These are phyloP conservation scores for Oreochromis aureus DNA, from an alignment of 2,113 vertebrate genomes.

Conservation along the genomic window DNA sequence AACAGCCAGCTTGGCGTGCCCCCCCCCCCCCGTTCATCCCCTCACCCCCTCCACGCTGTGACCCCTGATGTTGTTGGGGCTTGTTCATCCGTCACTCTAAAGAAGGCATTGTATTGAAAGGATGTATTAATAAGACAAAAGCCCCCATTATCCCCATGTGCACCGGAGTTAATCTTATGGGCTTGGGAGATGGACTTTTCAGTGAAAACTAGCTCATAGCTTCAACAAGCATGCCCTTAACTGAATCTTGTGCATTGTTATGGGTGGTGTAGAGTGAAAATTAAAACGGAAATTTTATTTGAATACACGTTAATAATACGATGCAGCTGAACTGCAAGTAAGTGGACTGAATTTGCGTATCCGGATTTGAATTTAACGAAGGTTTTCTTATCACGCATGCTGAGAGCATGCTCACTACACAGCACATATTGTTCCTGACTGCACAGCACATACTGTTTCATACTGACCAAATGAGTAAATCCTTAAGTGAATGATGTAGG, in stretches of 20 bases:
- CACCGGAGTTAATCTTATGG: conserved; percentile 50
- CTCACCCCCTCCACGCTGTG: neutral
- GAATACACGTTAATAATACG: neutral
- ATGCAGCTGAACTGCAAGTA: neutral
- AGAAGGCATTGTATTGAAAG: conserved; percentile 69
- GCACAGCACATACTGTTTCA: neutral
- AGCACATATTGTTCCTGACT: neutral
- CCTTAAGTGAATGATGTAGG: conserved; percentile 22
- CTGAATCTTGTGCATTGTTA: neutral
- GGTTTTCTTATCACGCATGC: neutral
- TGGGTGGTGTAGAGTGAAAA: neutral
- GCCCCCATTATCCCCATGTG: conserved; percentile 59
- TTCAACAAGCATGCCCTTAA: neutral
- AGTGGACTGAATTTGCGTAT: neutral
- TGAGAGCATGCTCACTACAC: neutral
- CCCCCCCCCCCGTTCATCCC: neutral
- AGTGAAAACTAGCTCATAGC: conserved; percentile 3
- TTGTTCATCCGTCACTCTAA: conserved; percentile 71
- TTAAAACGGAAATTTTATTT: neutral
- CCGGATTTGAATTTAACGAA: neutral
- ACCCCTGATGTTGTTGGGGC: conserved; percentile 63
- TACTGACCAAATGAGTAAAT: neutral
- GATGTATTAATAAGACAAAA: conserved; percentile 76
- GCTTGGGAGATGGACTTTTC: conserved; percentile 9
- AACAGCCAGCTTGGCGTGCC: conserved; percentile 38